Base-by-base conservation (phyloP, 1,140 invertebrate genomes). In the Drosophila sucinea region DNA sequence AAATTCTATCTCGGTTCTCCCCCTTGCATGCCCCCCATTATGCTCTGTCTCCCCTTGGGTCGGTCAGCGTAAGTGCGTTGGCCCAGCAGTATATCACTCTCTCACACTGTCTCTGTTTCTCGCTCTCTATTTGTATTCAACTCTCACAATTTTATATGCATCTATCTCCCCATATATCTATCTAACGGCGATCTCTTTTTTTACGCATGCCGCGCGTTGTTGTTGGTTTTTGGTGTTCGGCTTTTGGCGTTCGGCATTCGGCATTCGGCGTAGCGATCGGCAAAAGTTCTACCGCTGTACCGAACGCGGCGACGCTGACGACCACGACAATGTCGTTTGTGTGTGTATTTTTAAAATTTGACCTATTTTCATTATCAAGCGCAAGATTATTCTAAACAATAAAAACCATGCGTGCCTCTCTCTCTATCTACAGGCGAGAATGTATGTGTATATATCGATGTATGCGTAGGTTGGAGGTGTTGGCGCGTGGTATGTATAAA, bases 301-400 rank as follows among this genome's bases (percentile, higher is more conserved):
- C 35, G 51, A 30, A 58, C 40, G 25, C 55, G 35, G 44, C 61
- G 62, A 57, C 47, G 40, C 7, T 57, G 38, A 27, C 68, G 29
- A 35, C 83, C 63, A 66, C 83, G 84, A 70, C 78, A 87, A 79
- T 89, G 85, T 85, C 78, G 77, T 85, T 81, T 90, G 81, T 90
- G 81, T 90, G 86, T 81, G 81, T 90, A 90, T 86, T 90, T 90
- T 82, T 90, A 90, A 90, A 90, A 90, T 90, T 90, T 90, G 86
- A 90, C 86, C 86, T 86, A 90, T 90, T 90, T 90, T 90, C 86
- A 90, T 90, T 90, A 90, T 90, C 86, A 90, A 90, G 86, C 86
- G 86, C 86, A 90, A 90, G 86, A 90, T 90, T 90, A 90, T 90
- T 90, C 86, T 90, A 90, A 90, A 90, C 86, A 90, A 90, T 83